Evolutionary conservation across 2,113 vertebrate genomes (phyloP), one percentile per base, ranked within the genome.

Genomic region (Anhinga rufa): DNA sequence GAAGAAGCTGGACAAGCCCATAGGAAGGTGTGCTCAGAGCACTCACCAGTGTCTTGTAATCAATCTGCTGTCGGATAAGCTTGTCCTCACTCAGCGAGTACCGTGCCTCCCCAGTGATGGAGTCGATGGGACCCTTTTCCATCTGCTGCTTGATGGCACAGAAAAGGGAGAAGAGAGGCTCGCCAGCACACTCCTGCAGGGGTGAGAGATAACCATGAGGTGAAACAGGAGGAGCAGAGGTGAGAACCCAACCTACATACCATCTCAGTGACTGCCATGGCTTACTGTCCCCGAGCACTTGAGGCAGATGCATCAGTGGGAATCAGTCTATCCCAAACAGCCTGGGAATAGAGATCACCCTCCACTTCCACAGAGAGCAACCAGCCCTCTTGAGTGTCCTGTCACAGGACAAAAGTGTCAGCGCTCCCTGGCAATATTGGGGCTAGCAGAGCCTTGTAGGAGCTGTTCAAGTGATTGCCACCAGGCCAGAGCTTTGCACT

Each of bases 1-100:
- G 42, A 42, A 72, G 14, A 55, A 9, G 11, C 9, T 92, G 69
- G 19, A 24, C 9, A 21, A 88, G 10, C 10, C 29, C 20, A 15
- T 2, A 31, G 55, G 22, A 54, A 64, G 26, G 36, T 4, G 17
- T 24, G 20, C 18, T 61, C 70, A 62, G 75, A 31, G 58, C 79
- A 94, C 98, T 98, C 97, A 99, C 99, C 99, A 99, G 96, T 9
- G 99, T 99, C 97, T 99, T 99, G 98, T 99, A 99, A 98, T 99
- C 99, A 32, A 99, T 99, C 98, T 99, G 99, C 97, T 99, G 99
- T 46, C 99, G 98, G 97, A 99, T 99, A 96, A 99, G 99, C 94
- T 99, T 99, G 98, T 99, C 99, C 95, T 99, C 99, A 1, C 99
- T 99, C 89, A 99, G 98, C 0, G 99, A 99, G 95, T 99, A 99